Evolutionary conservation across 2,797 vertebrate genomes (phyloP).

Genomic region (Poeciliopsis gracilis): DNA sequence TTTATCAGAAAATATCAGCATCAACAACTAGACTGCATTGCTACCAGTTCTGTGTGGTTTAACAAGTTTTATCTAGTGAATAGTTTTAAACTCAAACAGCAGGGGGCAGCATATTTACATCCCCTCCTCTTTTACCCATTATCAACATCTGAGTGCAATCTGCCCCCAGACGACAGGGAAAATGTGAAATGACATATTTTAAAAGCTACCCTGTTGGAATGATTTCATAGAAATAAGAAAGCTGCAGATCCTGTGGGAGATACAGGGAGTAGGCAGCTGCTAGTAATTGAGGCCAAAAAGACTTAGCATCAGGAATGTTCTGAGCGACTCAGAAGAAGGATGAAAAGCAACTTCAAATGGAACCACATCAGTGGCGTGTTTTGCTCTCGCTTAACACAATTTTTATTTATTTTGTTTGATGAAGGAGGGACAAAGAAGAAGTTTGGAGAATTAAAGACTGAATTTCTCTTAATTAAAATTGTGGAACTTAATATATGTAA

Average conservation of each 20-base stretch:
- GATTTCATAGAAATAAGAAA: constrained; percentile 66
- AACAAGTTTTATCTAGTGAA: not conserved
- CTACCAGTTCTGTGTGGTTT: not conserved
- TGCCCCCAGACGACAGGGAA: constrained; percentile 35
- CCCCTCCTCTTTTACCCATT: not conserved
- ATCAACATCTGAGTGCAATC: constrained; percentile 6
- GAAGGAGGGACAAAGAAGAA: not conserved
- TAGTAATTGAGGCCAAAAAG: constrained; percentile 67
- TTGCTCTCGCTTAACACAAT: constrained; percentile 16
- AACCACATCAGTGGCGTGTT: not conserved
- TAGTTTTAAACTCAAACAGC: not conserved
- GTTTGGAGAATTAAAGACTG: not conserved
- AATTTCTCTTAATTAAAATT: not conserved
- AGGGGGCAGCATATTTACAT: constrained; percentile 24
- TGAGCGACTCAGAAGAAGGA: constrained; percentile 36
- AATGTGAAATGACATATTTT: constrained; percentile 61
- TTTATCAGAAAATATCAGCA: not conserved
- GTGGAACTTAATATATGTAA: not conserved
- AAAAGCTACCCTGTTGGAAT: constrained; percentile 64
- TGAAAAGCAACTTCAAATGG: constrained; percentile 35
- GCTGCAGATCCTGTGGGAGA: constrained; percentile 57
- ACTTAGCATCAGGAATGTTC: constrained; percentile 55
- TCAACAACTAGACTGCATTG: not conserved
- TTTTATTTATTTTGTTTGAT: constrained; percentile 1
- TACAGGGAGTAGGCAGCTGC: constrained; percentile 61